Percentiles rank a stretch among this genome's conserved stretches.
These are phyloP conservation scores for Cirrhinus mrigala DNA, from an alignment of 2,797 vertebrate genomes.

Conservation along the genomic window DNA sequence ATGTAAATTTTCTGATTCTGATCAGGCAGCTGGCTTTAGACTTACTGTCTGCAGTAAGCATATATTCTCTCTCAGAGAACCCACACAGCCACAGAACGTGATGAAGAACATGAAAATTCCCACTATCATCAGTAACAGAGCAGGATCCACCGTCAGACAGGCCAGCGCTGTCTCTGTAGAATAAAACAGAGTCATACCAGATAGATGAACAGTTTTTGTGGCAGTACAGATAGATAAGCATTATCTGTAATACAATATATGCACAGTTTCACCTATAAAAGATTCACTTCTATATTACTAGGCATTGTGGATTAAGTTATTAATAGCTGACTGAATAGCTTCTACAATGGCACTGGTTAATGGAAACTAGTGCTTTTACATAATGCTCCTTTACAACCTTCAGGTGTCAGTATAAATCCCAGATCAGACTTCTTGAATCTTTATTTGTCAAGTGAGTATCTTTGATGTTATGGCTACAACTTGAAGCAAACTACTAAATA, in stretches of 20 bases:
- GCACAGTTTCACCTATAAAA: not conserved
- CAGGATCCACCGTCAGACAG: constrained; percentile 87
- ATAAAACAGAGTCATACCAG: not conserved
- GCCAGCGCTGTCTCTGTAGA: constrained; percentile 85
- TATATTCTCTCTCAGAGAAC: constrained; percentile 94
- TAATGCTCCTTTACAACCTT: not conserved
- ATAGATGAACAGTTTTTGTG: not conserved
- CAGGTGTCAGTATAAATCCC: not conserved
- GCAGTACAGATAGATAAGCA: not conserved
- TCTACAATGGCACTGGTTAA: not conserved
- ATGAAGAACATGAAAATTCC: constrained; percentile 92
- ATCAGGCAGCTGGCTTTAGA: constrained; percentile 61
- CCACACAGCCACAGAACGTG: constrained; percentile 95
- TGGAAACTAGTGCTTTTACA: not conserved
- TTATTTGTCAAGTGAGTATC: not conserved
- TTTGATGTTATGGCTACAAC: not conserved
- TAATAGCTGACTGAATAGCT: not conserved
- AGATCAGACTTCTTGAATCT: not conserved
- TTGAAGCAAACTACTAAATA: not conserved
- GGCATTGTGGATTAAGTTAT: not conserved
- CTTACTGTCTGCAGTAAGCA: constrained; percentile 86
- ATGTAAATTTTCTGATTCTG: not conserved
- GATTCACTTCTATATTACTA: not conserved
- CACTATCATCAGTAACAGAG: constrained; percentile 85
- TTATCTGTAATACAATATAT: not conserved